phyloP scores from a whole-genome alignment of 2,888 invertebrate genomes.

The Drosophila gaucha region DNA sequence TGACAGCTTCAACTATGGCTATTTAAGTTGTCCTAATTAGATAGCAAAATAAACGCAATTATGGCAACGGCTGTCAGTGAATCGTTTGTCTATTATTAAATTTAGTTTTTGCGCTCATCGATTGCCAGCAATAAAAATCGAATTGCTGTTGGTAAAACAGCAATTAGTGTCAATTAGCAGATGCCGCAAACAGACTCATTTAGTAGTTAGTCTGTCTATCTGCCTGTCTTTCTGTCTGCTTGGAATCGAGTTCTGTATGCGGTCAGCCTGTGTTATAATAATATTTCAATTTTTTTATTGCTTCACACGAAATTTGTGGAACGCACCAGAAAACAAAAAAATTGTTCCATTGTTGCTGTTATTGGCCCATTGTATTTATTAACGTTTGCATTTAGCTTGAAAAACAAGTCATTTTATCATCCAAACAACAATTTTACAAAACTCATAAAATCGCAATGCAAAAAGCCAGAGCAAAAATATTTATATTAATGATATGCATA shows the following conservation, averaged over 20 bases:
- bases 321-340: slow-evolving; percentile 25
- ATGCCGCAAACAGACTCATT: not conserved
- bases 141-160: slow-evolving; percentile 3
- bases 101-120: not conserved
- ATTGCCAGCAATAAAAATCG: slow-evolving; percentile 1
- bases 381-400: slow-evolving; percentile 41
- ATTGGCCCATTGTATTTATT: slow-evolving; percentile 28
- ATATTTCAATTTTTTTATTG: slow-evolving; percentile 36
- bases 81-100: not conserved
- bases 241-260: slow-evolving; percentile 9
- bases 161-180: slow-evolving; percentile 18
- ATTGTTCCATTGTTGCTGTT: slow-evolving; percentile 14
- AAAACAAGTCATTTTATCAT: slow-evolving; percentile 58
- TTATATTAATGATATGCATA: slow-evolving; percentile 72
- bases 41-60: not conserved
- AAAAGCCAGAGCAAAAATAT: slow-evolving; percentile 66
- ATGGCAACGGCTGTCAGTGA: not conserved
- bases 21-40: not conserved
- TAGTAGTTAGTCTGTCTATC: not conserved
- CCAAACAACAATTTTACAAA: slow-evolving; percentile 59
- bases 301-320: slow-evolving; percentile 17
- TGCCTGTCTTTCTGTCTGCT: not conserved
- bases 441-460: slow-evolving; percentile 63
- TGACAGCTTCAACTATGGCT: too few species aligned
- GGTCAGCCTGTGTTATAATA: slow-evolving; percentile 10